Percentiles rank a stretch among this genome's conserved stretches.
These are phyloP conservation scores for Rhinolophus sinicus DNA, from an alignment of 2,113 vertebrate species.

Conservation along the genomic window DNA sequence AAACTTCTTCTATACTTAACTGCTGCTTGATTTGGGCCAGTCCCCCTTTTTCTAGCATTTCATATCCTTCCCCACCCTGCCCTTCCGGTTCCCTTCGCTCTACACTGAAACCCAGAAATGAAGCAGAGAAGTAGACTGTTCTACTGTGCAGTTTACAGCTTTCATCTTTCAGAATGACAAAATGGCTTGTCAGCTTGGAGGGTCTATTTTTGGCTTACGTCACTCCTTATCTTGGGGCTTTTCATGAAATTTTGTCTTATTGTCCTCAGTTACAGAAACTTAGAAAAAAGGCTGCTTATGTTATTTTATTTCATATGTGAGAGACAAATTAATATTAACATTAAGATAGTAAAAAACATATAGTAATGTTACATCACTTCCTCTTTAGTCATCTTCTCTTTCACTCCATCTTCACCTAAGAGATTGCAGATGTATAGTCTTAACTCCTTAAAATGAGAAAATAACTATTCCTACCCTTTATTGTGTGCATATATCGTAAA, in stretches of 20 bases:
- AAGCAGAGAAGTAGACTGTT: not conserved
- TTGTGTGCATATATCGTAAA: not conserved
- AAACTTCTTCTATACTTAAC: not conserved
- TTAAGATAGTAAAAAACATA: not conserved
- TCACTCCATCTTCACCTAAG: not conserved
- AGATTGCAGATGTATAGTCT: not conserved
- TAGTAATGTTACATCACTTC: not conserved
- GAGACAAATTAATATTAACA: slow-evolving; percentile 9
- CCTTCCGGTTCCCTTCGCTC: not conserved
- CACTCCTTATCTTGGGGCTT: not conserved
- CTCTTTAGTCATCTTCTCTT: not conserved
- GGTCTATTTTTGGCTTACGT: not conserved
- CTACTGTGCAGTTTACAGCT: not conserved
- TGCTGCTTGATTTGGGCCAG: not conserved
- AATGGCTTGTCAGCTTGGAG: not conserved
- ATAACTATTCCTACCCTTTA: not conserved
- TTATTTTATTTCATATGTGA: not conserved
- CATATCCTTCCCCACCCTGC: not conserved
- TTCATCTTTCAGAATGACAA: not conserved
- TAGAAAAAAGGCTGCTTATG: not conserved
- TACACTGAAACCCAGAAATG: not conserved
- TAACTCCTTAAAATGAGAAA: not conserved
- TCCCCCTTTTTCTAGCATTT: not conserved
- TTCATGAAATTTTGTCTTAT: not conserved
- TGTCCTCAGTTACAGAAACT: not conserved